phyloP scores from a whole-genome alignment of 2,888 invertebrate genomes.

The Eupithecia insigniata region DNA sequence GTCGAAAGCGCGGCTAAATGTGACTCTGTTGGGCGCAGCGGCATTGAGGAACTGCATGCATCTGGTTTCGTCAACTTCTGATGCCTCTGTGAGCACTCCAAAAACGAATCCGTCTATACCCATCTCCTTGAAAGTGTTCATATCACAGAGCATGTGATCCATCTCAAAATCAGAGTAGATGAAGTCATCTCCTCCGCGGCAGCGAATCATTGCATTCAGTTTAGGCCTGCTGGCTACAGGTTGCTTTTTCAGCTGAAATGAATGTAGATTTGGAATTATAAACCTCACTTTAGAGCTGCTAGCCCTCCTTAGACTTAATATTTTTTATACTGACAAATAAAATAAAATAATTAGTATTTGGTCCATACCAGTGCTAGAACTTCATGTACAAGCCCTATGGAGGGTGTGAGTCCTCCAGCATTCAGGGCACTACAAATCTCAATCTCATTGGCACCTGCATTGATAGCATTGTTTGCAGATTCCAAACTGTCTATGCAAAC shows the following conservation, averaged over 20 bases:
- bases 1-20: slow-evolving; percentile 7
- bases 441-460: slow-evolving; percentile 2
- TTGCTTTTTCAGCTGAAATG: neutral
- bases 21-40: neutral
- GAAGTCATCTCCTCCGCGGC: neutral
- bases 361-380: neutral
- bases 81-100: neutral
- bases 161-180: neutral
- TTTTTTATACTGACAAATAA: neutral
- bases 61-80: neutral
- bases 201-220: slow-evolving; percentile 2
- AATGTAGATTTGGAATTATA: neutral
- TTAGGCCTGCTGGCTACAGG: neutral
- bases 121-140: neutral
- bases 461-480: slow-evolving; percentile 3
- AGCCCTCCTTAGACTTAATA: neutral
- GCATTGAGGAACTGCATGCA: slow-evolving; percentile 4
- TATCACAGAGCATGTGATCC: neutral
- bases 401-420: neutral
- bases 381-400: neutral
- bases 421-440: neutral
- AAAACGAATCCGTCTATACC: slow-evolving; percentile 3
- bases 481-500: slow-evolving; percentile 12
- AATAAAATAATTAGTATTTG: neutral
- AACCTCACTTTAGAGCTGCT: neutral